Percentiles rank a stretch among this genome's conserved stretches.
phyloP scores from a whole-genome alignment of 2,888 invertebrate species.

The Blomia tropicalis region DNA sequence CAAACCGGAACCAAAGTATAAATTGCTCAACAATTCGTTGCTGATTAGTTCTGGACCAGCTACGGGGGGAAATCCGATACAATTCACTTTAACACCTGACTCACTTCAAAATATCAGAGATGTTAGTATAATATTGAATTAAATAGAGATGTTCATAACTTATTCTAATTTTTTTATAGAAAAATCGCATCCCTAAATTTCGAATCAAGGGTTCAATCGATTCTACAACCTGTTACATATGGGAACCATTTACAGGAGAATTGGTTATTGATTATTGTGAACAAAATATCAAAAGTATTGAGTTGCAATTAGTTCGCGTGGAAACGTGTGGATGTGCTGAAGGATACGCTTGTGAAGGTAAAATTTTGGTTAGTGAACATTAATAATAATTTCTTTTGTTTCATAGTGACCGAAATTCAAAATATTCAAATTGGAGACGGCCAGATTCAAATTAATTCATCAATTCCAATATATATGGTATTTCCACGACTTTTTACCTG shows the following conservation, averaged over 20 bases:
- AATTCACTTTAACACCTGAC: constrained; percentile 69
- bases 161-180: constrained; percentile 32
- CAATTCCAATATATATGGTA: constrained; percentile 83
- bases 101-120: constrained; percentile 54
- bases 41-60: constrained; percentile 8
- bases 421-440: constrained; percentile 93
- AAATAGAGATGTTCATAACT: not conserved
- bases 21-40: too few species aligned
- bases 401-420: constrained; percentile 83
- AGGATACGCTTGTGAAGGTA: constrained; percentile 78
- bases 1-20: constrained; percentile 17
- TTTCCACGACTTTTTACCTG: constrained; percentile 88
- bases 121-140: constrained; percentile 32
- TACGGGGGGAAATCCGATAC: constrained; percentile 45
- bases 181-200: constrained; percentile 57
- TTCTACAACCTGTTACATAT: constrained; percentile 62
- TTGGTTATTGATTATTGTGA: constrained; percentile 64
- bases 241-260: constrained; percentile 72
- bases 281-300: constrained; percentile 71
- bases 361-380: constrained; percentile 27
- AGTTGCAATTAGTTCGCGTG: constrained; percentile 78
- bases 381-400: not conserved
- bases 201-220: constrained; percentile 64
- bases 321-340: constrained; percentile 88
- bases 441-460: constrained; percentile 60